These are phyloP conservation scores for Pseudolaguvia tuberculata DNA, from an alignment of 2,113 vertebrate genomes.

Conservation along the genomic window DNA sequence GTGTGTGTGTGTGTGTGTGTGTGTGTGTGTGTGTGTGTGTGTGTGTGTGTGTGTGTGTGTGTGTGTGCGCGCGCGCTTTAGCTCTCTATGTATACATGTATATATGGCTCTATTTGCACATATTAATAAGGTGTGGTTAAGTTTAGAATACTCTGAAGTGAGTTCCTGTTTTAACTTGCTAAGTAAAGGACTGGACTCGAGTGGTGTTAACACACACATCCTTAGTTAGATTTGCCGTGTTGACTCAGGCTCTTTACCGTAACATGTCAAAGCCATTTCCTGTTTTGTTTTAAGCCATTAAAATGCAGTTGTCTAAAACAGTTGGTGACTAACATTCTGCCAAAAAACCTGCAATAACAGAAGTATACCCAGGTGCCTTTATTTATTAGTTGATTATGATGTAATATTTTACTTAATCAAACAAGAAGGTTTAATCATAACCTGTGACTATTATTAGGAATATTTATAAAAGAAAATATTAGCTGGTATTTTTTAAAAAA, in stretches of 20 bases:
- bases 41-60: no score
- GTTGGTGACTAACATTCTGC: conserved; percentile 13
- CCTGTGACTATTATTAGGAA: no score
- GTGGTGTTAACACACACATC: neutral
- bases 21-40: no score
- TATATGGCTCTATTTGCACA: neutral
- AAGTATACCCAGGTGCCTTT: neutral
- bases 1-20: no score
- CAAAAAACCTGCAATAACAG: neutral
- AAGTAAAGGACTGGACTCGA: neutral
- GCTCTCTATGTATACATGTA: conserved; percentile 54
- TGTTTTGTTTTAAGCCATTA: conserved; percentile 9
- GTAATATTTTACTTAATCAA: no score
- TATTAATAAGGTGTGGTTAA: neutral
- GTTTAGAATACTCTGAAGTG: neutral
- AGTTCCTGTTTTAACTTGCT: neutral
- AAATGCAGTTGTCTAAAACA: conserved; percentile 21
- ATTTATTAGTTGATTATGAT: no score
- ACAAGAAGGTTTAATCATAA: neutral
- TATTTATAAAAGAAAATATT: neutral
- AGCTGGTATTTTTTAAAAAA: neutral
- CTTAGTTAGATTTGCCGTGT: neutral
- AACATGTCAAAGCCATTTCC: conserved; percentile 12
- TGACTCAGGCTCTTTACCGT: neutral
- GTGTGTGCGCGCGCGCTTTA: conserved; percentile 54